Conservation (phyloP, 2,888 invertebrate genomes). For the Trachelus tabidus region DNA sequence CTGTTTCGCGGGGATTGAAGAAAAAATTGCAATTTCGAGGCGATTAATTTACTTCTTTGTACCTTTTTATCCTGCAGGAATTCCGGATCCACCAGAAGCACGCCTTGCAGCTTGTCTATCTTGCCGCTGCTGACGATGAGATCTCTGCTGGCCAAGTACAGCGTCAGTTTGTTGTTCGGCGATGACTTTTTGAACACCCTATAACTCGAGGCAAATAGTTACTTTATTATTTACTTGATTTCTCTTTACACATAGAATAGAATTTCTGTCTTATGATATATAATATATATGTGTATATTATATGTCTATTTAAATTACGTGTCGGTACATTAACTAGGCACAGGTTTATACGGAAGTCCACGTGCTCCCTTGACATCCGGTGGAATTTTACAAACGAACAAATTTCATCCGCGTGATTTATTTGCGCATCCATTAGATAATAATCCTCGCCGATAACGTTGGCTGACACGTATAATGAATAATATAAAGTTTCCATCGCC, state of each 20-base stretch:
- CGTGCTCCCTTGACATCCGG: no score
- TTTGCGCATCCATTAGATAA: no score
- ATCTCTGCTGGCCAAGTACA: constrained; percentile 86
- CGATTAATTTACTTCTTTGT: constrained; percentile 22
- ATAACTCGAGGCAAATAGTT: constrained; percentile 45
- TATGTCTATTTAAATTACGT: no score
- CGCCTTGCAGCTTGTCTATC: constrained; percentile 88
- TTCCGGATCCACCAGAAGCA: constrained; percentile 91
- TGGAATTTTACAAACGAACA: no score
- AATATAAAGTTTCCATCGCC: no score
- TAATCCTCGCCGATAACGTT: no score
- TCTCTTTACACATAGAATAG: background rate
- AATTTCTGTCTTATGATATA: no score
- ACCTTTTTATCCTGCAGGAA: constrained; percentile 83
- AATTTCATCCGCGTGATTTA: no score
- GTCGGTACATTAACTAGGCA: no score
- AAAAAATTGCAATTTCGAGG: background rate
- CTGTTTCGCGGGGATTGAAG: background rate
- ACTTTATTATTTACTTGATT: background rate
- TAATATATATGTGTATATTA: no score
- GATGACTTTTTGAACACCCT: constrained; percentile 91
- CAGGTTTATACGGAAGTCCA: background rate
- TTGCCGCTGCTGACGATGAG: constrained; percentile 79
- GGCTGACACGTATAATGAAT: no score
- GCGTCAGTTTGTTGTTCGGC: constrained; percentile 84